A percentile compares a stretch with the other conserved stretches of the same genome.
Conservation (phyloP, 2,113 vertebrate species). For the Microcebus griseorufus region DNA sequence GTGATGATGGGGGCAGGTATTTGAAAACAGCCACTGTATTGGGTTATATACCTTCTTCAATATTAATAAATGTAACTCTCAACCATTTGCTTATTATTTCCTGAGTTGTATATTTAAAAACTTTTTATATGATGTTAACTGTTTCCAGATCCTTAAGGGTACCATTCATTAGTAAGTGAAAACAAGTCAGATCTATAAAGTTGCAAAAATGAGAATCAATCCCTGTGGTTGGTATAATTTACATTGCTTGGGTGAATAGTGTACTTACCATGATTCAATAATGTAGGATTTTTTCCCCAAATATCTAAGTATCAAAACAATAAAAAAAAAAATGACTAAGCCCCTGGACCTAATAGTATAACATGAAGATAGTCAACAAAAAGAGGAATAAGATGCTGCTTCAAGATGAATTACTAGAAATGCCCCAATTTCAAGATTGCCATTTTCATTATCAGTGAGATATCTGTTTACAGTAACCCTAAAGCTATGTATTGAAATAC, state of each 20-base stretch:
- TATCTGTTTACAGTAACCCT: conserved; percentile 16
- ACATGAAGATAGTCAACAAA: not conserved
- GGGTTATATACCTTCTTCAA: not conserved
- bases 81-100: not conserved
- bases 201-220: conserved; percentile 22
- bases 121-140: not conserved
- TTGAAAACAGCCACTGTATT: not conserved
- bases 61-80: not conserved
- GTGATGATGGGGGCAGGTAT: not conserved
- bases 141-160: not conserved
- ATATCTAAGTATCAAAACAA: conserved; percentile 3
- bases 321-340: not conserved
- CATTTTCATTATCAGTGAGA: not conserved
- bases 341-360: not conserved
- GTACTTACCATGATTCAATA: not conserved
- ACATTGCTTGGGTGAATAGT: not conserved
- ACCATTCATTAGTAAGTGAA: not conserved
- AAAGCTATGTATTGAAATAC: not conserved
- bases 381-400: not conserved
- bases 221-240: not conserved
- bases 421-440: not conserved
- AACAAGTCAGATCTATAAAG: not conserved
- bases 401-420: conserved; percentile 12
- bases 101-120: not conserved
- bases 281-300: not conserved